These are phyloP conservation scores for Drosophila miranda DNA, from an alignment of 1,140 invertebrate genomes.

Conservation along the genomic window DNA sequence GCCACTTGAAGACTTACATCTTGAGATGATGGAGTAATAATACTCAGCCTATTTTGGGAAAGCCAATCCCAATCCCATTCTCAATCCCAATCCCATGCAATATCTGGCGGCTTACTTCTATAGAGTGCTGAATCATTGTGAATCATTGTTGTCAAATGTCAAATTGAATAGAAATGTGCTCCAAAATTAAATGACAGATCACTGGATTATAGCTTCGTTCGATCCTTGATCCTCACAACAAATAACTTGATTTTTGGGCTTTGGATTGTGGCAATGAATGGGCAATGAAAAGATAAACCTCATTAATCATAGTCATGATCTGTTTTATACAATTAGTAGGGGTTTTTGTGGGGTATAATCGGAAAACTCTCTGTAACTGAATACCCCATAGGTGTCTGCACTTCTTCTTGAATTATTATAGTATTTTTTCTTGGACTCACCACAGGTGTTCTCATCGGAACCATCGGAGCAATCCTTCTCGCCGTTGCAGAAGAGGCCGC, in stretches of 20 bases:
- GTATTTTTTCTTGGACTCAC: conserved; percentile 85
- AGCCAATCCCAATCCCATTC: conserved; percentile 49
- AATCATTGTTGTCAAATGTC: conserved; percentile 56
- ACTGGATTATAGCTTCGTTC: conserved; percentile 17
- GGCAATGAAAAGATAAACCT: neutral
- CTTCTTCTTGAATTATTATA: neutral
- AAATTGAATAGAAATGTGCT: conserved; percentile 40
- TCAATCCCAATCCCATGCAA: conserved; percentile 20
- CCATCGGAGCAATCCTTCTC: conserved; percentile 94
- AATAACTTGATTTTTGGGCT: neutral
- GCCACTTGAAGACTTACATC: conserved; percentile 52
- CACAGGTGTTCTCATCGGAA: conserved; percentile 95
- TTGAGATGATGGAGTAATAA: conserved; percentile 56
- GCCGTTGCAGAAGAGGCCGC: conserved; percentile 96
- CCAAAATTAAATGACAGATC: conserved; percentile 25
- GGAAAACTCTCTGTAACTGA: neutral
- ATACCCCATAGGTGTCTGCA: neutral
- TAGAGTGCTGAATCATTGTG: conserved; percentile 51
- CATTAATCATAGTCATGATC: conserved; percentile 3
- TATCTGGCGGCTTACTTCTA: conserved; percentile 40
- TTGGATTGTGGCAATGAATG: conserved; percentile 5
- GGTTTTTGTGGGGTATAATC: no score
- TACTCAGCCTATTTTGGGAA: conserved; percentile 35
- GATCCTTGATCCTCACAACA: conserved; percentile 11
- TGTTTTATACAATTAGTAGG: conserved; percentile 5